A percentile compares a stretch with the other conserved stretches of the same genome.
Evolutionary conservation across 1,140 invertebrate genomes (phyloP).

Genomic region (Druon quercuslanigerum): DNA sequence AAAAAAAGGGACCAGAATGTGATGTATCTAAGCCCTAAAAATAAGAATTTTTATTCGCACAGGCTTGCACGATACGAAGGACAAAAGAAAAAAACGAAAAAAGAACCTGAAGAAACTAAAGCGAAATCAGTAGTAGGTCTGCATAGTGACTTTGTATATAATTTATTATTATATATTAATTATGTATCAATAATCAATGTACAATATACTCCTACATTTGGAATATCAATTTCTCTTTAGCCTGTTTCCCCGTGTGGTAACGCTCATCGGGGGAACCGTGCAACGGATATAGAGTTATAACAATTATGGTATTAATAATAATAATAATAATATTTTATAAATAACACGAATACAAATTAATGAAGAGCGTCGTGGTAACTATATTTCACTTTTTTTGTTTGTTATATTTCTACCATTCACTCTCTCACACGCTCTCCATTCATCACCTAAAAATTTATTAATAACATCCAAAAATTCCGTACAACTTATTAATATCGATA

Average conservation of each 20-base stretch:
- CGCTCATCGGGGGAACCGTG: constrained; percentile 54
- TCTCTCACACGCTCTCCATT: neutral
- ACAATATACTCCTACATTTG: constrained; percentile 74
- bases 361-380: constrained; percentile 49
- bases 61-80: neutral
- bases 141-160: constrained; percentile 73
- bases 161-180: constrained; percentile 74
- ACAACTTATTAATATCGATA: neutral
- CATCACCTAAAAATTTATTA: neutral
- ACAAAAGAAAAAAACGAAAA: constrained; percentile 37
- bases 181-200: constrained; percentile 76
- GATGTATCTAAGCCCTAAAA: too few relatives aligned
- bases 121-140: constrained; percentile 51
- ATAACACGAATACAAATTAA: constrained; percentile 56
- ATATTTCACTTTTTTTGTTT: constrained; percentile 32
- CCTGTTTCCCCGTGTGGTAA: constrained; percentile 53
- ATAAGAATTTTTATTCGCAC: neutral
- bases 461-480: neutral
- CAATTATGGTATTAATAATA: constrained; percentile 58
- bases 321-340: constrained; percentile 60
- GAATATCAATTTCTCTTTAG: constrained; percentile 60
- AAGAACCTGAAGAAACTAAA: constrained; percentile 39
- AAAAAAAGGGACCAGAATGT: too few relatives aligned
- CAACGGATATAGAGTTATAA: constrained; percentile 63
- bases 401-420: constrained; percentile 36